Percentiles rank a stretch among this genome's conserved stretches.
phyloP scores from a whole-genome alignment of 2,113 vertebrate species.

The Tragelaphus strepsiceros region DNA sequence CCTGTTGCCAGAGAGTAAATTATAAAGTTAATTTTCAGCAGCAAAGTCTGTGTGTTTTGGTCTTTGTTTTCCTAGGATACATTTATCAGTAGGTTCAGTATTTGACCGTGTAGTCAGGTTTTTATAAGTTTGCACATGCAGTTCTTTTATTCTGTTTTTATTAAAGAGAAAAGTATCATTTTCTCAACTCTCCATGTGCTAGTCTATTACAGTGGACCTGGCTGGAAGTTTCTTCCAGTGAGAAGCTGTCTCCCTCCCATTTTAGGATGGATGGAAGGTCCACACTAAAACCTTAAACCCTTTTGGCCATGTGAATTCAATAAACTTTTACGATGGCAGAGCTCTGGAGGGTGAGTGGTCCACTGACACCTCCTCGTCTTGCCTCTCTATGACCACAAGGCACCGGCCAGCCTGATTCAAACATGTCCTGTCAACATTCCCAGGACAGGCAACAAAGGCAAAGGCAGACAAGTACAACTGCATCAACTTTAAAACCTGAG shows the following conservation, averaged over 20 bases:
- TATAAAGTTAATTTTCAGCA: conserved; percentile 70
- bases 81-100: conserved; percentile 33
- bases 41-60: conserved; percentile 22
- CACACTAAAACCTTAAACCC: not conserved
- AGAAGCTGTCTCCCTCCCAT: no score
- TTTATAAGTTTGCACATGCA: not conserved
- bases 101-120: not conserved
- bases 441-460: not conserved
- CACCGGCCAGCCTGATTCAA: not conserved
- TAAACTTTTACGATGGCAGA: not conserved
- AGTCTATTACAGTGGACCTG: not conserved
- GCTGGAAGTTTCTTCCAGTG: not conserved
- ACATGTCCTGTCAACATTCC: not conserved
- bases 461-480: not conserved
- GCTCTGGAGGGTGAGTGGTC: not conserved
- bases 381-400: not conserved
- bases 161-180: not conserved
- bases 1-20: conserved; percentile 21
- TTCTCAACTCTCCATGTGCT: not conserved
- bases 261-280: not conserved
- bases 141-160: not conserved
- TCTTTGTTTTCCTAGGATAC: not conserved
- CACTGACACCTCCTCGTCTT: not conserved
- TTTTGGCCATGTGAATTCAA: not conserved
- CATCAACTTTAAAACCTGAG: not conserved